phyloP scores from a whole-genome alignment of 2,888 invertebrate genomes.

The Thera obeliscata region DNA sequence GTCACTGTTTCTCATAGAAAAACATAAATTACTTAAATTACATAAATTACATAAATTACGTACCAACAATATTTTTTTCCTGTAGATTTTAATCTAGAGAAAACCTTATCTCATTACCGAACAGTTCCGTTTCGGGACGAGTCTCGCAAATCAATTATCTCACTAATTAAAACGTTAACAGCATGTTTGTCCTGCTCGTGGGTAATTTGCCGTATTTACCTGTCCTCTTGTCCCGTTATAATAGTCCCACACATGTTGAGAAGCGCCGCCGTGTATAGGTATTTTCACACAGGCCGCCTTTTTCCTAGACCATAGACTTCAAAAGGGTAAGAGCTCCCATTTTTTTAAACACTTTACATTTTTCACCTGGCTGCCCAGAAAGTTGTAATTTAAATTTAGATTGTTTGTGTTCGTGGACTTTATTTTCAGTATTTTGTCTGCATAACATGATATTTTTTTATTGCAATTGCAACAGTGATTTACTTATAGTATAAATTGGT shows the following conservation, averaged over 20 bases:
- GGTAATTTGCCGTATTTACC: constrained; percentile 54
- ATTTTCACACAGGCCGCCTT: constrained; percentile 68
- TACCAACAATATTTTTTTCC: neutral
- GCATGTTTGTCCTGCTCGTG: constrained; percentile 51
- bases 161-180: constrained; percentile 51
- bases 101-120: constrained; percentile 24
- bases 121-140: constrained; percentile 23
- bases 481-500: too few relatives aligned
- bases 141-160: constrained; percentile 40
- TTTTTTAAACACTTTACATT: neutral
- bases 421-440: too few relatives aligned
- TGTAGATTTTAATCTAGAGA: constrained; percentile 3
- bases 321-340: constrained; percentile 10
- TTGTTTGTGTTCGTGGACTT: too few relatives aligned
- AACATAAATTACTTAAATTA: neutral
- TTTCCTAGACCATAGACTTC: constrained; percentile 54
- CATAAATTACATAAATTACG: neutral
- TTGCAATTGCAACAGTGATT: too few relatives aligned
- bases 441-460: too few relatives aligned
- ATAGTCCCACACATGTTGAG: constrained; percentile 67
- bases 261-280: constrained; percentile 59
- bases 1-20: neutral
- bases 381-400: too few relatives aligned
- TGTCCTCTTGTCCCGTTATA: constrained; percentile 65
- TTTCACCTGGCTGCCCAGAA: too few relatives aligned